Evolutionary conservation across 2,113 vertebrate species (phyloP), one percentile per base, ranked within the genome.

Genomic region (Mystacornis crossleyi): DNA sequence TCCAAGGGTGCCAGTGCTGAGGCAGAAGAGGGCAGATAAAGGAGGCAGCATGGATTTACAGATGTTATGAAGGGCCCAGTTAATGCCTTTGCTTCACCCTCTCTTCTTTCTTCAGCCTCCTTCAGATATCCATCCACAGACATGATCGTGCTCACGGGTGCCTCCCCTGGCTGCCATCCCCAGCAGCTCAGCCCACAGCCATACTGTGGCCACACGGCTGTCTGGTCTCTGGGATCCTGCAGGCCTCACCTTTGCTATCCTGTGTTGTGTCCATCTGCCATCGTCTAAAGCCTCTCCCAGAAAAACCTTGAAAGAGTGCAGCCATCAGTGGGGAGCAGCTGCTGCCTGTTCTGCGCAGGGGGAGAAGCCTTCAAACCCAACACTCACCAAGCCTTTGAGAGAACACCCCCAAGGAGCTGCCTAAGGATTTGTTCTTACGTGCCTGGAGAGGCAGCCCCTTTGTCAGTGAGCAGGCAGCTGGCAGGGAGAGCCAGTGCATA

Each of bases 71-170:
- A 43, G 15, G 29, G 23, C 18, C 21, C 48, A 65, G 14, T 5
- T 60, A 40, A 55, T 29, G 16, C 13, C n/a, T 36, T 79, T 79
- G 36, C 8, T 81, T 93, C 66, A 70, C 10, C 20, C 10, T 53
- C 74, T 79, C 45, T 54, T 60, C 23, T 57, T 71, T 40, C 53
- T 78, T 71, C 67, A 31, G 4, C 40, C 14, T 88, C 26, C 57
- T 53, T 51, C 67, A 57, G 25, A 21, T 50, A 13, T 51, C 33
- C 1, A 9, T 53, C 15, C 13, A 7, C 31, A 61, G 33, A 36
- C 29, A 33, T 0, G 4, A 19, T 14, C 8, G 45, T 3, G 1
- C 33, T 74, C 19, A 12, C 1, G 4, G n/a, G 10, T 48, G 24
- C 60, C 55, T 47, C 20, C 34, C 26, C 4, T 0, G 0, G 28